Base-by-base conservation (phyloP, 2,888 invertebrate genomes). In the Erebia epiphron region DNA sequence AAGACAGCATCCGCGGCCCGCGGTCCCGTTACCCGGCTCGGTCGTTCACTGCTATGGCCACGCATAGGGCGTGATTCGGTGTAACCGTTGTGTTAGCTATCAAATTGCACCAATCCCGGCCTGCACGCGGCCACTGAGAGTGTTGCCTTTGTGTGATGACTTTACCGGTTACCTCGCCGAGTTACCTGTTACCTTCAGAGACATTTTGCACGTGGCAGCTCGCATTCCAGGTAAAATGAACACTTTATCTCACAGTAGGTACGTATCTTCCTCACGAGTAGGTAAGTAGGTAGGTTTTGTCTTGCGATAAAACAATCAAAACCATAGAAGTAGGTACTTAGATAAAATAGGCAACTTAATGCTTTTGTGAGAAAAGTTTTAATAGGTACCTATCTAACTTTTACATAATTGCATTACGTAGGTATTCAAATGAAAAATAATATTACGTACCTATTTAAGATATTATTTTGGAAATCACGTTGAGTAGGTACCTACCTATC, bases 41-140 rank as follows among this genome's bases (percentile, higher is more conserved):
- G 86, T 81, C 80, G 91, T 91, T 92, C 92, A 91, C 92, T 83
- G 91, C 92, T 87, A 88, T 88, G 90, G 87, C 90, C 90, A 91
- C 90, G 91, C 91, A 87, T 92, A 93, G 94, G 92, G 87, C 92
- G 93, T 86, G 93, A 89, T 89, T 92, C 83, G 93, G 93, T 92
- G 93, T 91, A 92, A 93, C 86, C 81, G 82, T 90, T 93, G 92
- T 92, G 87, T 81, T 82, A 86, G 83, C 80, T 85, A 89, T 88
- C 92, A 91, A 84, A 93, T 94, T 94, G 94, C 94, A 94, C 94
- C 93, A 89, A 92, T 92, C 93, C 94, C 93, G 93, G 93, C 94
- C 94, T 94, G 90, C 93, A 84, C 88, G 91, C 89, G 90, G 89
- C 83, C 88, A 86, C 87, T 82, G 77, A 74, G 80, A 79, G 83